These are phyloP conservation scores for Antedon mediterranea DNA, from an alignment of 53 echinoderm and acorn worm genomes.

Conservation along the genomic window DNA sequence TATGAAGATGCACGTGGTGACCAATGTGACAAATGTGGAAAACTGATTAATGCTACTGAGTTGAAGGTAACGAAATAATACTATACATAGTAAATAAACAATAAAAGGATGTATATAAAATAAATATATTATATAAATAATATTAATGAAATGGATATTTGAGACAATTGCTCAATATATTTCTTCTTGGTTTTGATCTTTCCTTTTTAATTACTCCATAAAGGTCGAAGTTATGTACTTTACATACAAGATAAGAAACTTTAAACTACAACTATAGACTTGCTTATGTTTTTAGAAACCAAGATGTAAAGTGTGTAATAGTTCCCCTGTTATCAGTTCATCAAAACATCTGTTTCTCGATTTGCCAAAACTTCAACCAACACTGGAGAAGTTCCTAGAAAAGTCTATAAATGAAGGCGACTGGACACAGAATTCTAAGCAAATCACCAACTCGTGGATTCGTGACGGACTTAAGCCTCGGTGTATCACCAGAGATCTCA, in stretches of 20 bases:
- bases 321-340: conserved; percentile 48
- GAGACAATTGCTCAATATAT: too few relatives aligned
- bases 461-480: conserved; percentile 93
- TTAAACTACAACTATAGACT: too few relatives aligned
- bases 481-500: conserved; percentile 89
- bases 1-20: conserved; percentile 93
- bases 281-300: conserved; percentile 55
- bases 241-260: too few relatives aligned
- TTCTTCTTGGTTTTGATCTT: too few relatives aligned
- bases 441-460: conserved; percentile 68
- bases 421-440: conserved; percentile 86
- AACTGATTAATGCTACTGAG: conserved; percentile 90
- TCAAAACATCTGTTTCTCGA: conserved; percentile 86
- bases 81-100: too few relatives aligned
- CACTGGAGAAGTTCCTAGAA: conserved; percentile 36
- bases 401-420: conserved; percentile 48
- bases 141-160: too few relatives aligned
- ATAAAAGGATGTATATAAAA: too few relatives aligned
- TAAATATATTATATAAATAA: too few relatives aligned
- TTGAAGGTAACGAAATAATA: conserved; percentile 50
- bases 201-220: too few relatives aligned
- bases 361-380: conserved; percentile 57
- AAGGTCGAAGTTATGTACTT: too few relatives aligned
- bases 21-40: conserved; percentile 96
- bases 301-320: conserved; percentile 68